Conservation (phyloP, 2,797 vertebrate species). For the Loris lydekkerianus region DNA sequence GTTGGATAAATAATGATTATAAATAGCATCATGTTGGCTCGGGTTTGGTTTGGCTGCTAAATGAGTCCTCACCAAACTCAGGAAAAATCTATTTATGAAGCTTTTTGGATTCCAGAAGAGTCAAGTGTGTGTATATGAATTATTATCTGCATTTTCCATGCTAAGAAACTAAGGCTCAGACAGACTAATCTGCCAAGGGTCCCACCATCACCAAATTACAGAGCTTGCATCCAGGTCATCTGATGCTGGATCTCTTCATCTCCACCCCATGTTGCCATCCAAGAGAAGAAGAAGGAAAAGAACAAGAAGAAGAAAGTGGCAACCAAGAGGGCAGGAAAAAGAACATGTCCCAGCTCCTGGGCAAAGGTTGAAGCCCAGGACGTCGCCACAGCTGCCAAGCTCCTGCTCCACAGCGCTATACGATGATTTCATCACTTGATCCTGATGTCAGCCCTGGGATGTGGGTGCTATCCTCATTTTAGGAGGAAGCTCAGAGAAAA, state of each 20-base stretch:
- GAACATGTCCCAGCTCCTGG: background rate
- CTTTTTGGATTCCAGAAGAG: background rate
- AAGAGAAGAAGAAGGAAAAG: background rate
- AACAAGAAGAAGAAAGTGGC: background rate
- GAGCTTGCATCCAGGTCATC: background rate
- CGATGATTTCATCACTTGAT: background rate
- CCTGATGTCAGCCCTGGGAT: background rate
- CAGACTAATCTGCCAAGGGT: background rate
- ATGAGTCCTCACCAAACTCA: background rate
- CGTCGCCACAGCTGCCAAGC: background rate
- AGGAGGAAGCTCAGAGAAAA: slow-evolving; percentile 19
- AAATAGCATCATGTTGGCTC: background rate
- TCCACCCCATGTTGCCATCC: background rate
- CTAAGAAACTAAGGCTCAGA: background rate
- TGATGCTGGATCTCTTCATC: background rate
- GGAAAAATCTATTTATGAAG: background rate
- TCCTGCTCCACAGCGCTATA: background rate
- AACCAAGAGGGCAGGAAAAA: background rate
- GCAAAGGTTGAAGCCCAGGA: background rate
- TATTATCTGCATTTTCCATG: background rate
- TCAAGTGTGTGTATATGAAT: background rate
- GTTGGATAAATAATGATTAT: background rate
- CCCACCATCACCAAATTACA: background rate
- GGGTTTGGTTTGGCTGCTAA: background rate
- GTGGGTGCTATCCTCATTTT: background rate